Percentiles rank a stretch among this genome's conserved stretches.
Conservation (phyloP, 2,888 invertebrate genomes). For the Latrodectus elegans region DNA sequence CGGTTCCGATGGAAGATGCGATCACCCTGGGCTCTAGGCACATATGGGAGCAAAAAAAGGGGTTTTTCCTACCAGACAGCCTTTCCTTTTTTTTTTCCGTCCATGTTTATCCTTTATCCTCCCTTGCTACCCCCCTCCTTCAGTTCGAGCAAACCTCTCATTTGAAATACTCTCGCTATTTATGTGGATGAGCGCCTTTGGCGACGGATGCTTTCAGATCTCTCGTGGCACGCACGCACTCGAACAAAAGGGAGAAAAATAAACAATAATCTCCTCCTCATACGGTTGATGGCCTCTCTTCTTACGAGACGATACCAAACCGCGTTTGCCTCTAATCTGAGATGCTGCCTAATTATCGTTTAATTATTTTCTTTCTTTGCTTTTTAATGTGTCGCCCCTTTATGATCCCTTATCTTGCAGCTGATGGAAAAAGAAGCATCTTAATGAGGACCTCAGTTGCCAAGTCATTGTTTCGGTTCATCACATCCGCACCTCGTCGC, state of each 20-base stretch:
- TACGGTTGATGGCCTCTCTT: conserved; percentile 53
- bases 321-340: conserved; percentile 14
- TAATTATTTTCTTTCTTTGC: conserved; percentile 4
- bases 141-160: not conserved
- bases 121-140: no score
- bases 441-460: conserved; percentile 16
- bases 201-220: not conserved
- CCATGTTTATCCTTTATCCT: no score
- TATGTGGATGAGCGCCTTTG: not conserved
- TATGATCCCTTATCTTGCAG: conserved; percentile 30
- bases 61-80: no score
- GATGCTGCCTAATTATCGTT: conserved; percentile 15
- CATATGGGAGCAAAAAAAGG: no score
- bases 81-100: no score
- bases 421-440: not conserved
- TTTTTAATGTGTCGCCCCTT: not conserved
- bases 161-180: not conserved
- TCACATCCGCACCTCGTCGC: conserved; percentile 28
- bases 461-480: conserved; percentile 34
- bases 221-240: not conserved
- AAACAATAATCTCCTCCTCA: conserved; percentile 37
- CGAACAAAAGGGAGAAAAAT: conserved; percentile 11
- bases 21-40: no score
- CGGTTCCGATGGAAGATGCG: no score
- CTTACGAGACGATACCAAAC: conserved; percentile 29